Conservation (phyloP, 1,140 invertebrate genomes). For the Euwallacea fornicatus region DNA sequence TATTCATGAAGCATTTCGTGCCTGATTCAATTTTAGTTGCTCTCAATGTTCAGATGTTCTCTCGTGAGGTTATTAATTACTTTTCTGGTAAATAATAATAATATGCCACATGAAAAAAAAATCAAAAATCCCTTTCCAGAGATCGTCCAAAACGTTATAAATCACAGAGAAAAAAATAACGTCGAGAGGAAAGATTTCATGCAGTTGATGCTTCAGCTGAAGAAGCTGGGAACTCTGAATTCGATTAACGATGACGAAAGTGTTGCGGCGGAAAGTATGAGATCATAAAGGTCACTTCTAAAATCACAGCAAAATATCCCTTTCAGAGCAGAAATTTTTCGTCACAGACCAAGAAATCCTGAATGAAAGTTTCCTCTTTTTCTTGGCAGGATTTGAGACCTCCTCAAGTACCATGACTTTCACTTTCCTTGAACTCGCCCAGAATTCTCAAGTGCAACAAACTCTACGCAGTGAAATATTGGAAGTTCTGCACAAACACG, state of each 20-base stretch:
- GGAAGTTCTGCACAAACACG: conserved; percentile 50
- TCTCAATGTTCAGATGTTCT: neutral
- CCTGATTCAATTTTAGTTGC: neutral
- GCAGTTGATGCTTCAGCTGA: conserved; percentile 54
- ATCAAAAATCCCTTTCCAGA: conserved; percentile 47
- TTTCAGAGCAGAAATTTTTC: conserved; percentile 6
- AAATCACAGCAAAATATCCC: neutral
- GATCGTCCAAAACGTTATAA: conserved; percentile 53
- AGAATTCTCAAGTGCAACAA: conserved; percentile 59
- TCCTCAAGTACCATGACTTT: conserved; percentile 60
- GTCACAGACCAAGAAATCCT: conserved; percentile 46
- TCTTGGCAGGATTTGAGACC: conserved; percentile 65
- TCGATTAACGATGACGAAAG: neutral
- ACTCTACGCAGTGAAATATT: conserved; percentile 59
- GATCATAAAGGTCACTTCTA: neutral
- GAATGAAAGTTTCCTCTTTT: conserved; percentile 59
- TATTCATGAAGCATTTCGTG: neutral
- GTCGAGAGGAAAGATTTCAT: conserved; percentile 58
- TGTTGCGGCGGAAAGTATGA: neutral
- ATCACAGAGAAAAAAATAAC: conserved; percentile 54
- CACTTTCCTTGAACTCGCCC: conserved; percentile 58
- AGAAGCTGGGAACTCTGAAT: conserved; percentile 18
- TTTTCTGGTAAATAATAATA: neutral
- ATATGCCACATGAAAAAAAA: neutral
- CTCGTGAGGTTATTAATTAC: conserved; percentile 39